Percentiles rank a stretch among this genome's conserved stretches.
These are phyloP conservation scores for Danio tinwini DNA, from an alignment of 2,797 vertebrate genomes.

Conservation along the genomic window DNA sequence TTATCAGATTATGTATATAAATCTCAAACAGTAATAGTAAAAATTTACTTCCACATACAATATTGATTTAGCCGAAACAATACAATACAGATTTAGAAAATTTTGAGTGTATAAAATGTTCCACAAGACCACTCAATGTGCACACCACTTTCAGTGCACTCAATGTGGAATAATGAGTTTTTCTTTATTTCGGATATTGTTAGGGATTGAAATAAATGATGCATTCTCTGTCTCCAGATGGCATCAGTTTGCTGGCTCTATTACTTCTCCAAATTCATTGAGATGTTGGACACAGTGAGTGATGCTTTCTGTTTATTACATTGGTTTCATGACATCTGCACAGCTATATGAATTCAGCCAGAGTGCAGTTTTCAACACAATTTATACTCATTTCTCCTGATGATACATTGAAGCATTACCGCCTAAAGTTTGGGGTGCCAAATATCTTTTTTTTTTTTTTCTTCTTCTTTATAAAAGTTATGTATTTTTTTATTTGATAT, in stretches of 20 bases:
- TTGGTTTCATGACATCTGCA: background rate
- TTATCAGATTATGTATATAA: too few relatives aligned
- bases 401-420: too few relatives aligned
- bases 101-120: background rate
- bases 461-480: too few relatives aligned
- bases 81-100: too few relatives aligned
- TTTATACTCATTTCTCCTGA: too few relatives aligned
- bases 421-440: too few relatives aligned
- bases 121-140: background rate
- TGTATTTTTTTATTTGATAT: background rate
- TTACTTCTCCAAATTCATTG: constrained; percentile 98
- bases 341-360: too few relatives aligned
- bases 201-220: background rate
- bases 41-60: too few relatives aligned
- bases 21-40: too few relatives aligned
- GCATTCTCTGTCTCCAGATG: constrained; percentile 83
- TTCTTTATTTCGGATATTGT: background rate
- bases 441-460: background rate
- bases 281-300: constrained; percentile 96
- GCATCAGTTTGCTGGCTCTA: constrained; percentile 92
- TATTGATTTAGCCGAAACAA: too few relatives aligned
- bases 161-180: background rate
- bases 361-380: too few relatives aligned
- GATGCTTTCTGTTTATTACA: background rate
- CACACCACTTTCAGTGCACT: background rate